A percentile compares a stretch with the other conserved stretches of the same genome.
Evolutionary conservation across 2,797 vertebrate genomes (phyloP).

Genomic region (Sebastiscus tertius): DNA sequence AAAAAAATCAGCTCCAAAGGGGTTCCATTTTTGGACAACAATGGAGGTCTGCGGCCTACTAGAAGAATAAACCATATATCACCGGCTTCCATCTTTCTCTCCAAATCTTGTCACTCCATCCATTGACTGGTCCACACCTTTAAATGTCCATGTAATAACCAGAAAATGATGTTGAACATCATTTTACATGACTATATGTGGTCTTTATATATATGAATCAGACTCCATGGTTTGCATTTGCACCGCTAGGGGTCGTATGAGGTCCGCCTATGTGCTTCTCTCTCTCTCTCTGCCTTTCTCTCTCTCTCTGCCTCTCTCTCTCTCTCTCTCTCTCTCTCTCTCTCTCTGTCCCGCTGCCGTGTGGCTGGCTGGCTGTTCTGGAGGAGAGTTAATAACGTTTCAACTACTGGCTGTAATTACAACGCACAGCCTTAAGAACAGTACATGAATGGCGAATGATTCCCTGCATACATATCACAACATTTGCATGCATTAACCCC

Average conservation of each 20-base stretch:
- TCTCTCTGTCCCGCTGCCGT: neutral
- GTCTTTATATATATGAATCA: neutral
- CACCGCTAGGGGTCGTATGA: constrained; percentile 79
- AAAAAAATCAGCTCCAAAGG: neutral
- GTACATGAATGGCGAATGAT: constrained; percentile 40
- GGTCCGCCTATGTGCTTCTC: constrained; percentile 43
- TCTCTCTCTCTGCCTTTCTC: neutral
- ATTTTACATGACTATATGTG: neutral
- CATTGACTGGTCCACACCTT: neutral
- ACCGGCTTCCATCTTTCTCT: neutral
- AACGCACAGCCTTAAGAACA: constrained; percentile 42
- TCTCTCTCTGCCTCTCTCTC: neutral
- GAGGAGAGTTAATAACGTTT: constrained; percentile 41
- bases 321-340: neutral
- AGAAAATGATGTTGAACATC: neutral
- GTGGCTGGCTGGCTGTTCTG: constrained; percentile 11
- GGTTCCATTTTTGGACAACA: neutral
- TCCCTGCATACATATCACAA: constrained; percentile 64
- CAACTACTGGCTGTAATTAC: constrained; percentile 53
- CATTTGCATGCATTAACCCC: constrained; percentile 64
- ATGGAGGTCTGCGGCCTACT: neutral
- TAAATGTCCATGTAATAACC: neutral
- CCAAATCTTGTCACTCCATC: neutral
- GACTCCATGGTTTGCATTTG: neutral
- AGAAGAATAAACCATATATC: neutral